Base-by-base conservation (phyloP, 2,113 vertebrate genomes). In the Mirza zaza region DNA sequence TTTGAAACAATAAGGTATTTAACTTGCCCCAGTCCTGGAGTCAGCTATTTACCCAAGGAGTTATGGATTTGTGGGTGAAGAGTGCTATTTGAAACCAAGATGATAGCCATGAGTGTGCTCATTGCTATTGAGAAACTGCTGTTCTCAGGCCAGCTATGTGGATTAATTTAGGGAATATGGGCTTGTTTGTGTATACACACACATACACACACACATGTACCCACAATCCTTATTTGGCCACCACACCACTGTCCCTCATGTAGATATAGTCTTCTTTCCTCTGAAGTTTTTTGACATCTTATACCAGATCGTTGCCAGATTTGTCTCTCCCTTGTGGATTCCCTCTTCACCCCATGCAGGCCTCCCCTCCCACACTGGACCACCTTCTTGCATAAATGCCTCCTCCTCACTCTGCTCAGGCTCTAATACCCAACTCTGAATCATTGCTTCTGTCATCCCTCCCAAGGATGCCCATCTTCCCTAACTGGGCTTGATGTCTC, bases 141-240 rank as follows among this genome's bases (percentile, higher is more conserved):
- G 25, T 3, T 77, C 61, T 17, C 11, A 93, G 45, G 21, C 3
- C 34, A 87, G 29, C 17, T 7, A 6, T 29, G 21, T n/a, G 23
- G 10, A 48, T 68, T 73, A 68, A 86, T 55, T 7, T 34, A 65
- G 25, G 52, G 25, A 65, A 23, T 48, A 27, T 63, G 39, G 39
- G 59, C 20, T 57, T 57, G 7, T 57, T 57, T 57, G 55, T 57
- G 20, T 57, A 25, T 14, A 52, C 5, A 39, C n/a, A 39, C n/a
- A 23, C 9, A 23, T 1, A 11, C 8, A 68, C 11, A 39, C n/a
- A 23, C n/a, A 21, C 18, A 21, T 1, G 0, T 34, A 11, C n/a
- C 20, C 18, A 70, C 4, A 5, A 0, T 4, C 65, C 20, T 36
- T 61, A 17, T 59, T 27, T 59, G 59, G 18, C 25, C 36, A 36